Conservation (phyloP, 2,888 invertebrate genomes). For the Gerris lacustris region DNA sequence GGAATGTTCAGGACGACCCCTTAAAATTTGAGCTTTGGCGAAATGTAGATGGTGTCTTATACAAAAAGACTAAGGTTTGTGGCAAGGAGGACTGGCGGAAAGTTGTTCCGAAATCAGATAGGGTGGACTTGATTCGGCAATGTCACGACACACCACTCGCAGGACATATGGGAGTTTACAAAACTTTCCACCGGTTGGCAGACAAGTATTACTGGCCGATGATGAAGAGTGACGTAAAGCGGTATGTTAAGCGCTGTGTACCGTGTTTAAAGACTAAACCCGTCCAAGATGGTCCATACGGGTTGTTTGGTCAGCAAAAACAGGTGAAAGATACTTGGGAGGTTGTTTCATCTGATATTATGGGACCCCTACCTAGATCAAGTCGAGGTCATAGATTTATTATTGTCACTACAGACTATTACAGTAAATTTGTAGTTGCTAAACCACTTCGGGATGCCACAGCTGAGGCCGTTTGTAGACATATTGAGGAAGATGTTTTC, state of each 20-base stretch:
- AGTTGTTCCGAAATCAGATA: too few relatives aligned
- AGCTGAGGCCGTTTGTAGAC: not conserved
- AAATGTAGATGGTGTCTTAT: too few relatives aligned
- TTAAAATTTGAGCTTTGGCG: too few relatives aligned
- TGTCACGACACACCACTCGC: too few relatives aligned
- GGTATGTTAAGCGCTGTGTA: not conserved
- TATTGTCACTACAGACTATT: conserved; percentile 29
- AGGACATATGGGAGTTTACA: not conserved
- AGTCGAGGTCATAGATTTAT: not conserved
- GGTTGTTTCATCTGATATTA: conserved; percentile 23
- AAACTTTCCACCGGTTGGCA: not conserved
- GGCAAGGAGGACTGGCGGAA: too few relatives aligned
- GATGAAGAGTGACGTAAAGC: not conserved
- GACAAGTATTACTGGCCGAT: not conserved
- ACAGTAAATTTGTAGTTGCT: conserved; percentile 30
- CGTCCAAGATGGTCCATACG: not conserved
- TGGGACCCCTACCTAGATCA: conserved; percentile 20
- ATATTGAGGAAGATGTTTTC: conserved; percentile 20
- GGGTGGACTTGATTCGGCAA: too few relatives aligned
- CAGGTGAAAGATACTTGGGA: conserved; percentile 22
- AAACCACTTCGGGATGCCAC: conserved; percentile 25
- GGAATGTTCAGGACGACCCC: too few relatives aligned
- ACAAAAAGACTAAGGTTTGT: too few relatives aligned
- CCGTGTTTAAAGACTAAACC: not conserved
- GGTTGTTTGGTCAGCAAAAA: not conserved